These are phyloP conservation scores for Cervus canadensis DNA, from an alignment of 2,113 vertebrate genomes.

Conservation along the genomic window DNA sequence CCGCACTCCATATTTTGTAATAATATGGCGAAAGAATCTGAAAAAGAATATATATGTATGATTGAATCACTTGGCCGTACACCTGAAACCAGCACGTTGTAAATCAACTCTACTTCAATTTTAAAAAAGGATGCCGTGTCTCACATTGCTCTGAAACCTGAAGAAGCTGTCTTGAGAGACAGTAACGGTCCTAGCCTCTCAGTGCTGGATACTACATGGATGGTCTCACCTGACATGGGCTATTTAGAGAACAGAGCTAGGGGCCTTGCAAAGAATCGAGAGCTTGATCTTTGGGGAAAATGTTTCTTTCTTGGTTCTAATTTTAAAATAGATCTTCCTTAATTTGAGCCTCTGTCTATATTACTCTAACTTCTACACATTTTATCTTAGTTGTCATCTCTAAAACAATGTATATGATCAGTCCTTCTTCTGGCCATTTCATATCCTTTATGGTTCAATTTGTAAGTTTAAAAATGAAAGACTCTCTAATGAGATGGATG, in stretches of 20 bases:
- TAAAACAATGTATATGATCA: neutral
- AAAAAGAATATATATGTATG: neutral
- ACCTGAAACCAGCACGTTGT: neutral
- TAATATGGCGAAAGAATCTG: neutral
- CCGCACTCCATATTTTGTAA: neutral
- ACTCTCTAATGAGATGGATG: neutral
- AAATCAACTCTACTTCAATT: neutral
- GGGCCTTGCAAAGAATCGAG: neutral
- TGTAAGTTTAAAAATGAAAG: neutral
- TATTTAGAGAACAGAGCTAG: neutral
- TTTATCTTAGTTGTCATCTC: neutral
- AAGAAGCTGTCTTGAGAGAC: neutral
- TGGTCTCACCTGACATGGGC: neutral
- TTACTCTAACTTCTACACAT: neutral
- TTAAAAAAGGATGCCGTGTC: neutral
- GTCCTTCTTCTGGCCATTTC: neutral
- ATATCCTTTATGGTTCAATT: neutral
- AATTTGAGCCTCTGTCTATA: neutral
- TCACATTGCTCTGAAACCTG: neutral
- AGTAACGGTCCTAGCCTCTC: neutral
- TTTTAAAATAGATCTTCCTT: neutral
- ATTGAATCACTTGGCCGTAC: neutral
- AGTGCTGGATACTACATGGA: neutral
- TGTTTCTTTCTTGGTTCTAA: neutral
- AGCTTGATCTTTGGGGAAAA: neutral